Evolutionary conservation across 2,113 vertebrate species (phyloP).

Genomic region (Deroptyus accipitrinus): DNA sequence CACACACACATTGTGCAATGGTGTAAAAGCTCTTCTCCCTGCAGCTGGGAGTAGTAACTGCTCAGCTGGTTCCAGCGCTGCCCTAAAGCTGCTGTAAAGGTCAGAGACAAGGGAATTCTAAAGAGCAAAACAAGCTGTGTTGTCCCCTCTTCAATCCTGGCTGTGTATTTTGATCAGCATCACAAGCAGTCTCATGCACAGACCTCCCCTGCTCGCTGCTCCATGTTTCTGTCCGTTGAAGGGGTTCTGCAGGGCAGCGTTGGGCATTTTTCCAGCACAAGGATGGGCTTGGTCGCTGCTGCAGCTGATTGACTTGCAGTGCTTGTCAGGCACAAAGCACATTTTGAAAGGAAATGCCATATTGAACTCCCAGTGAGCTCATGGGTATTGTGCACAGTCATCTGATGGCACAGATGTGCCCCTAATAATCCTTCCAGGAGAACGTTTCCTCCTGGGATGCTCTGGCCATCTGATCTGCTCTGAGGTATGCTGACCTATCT

Average conservation of each 20-base stretch:
- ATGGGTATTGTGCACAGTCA: constrained; percentile 52
- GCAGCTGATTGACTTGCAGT: constrained; percentile 28
- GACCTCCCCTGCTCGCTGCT: neutral
- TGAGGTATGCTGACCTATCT: constrained; percentile 57
- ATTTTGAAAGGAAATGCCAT: constrained; percentile 59
- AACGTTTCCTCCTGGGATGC: constrained; percentile 52
- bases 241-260: neutral
- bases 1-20: constrained; percentile 26
- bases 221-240: neutral
- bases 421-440: constrained; percentile 64
- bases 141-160: neutral
- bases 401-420: constrained; percentile 67
- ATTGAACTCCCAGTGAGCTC: constrained; percentile 49
- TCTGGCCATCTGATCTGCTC: constrained; percentile 63
- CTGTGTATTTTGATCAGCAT: constrained; percentile 40
- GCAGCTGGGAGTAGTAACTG: constrained; percentile 65
- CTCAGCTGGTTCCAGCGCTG: constrained; percentile 62
- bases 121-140: constrained; percentile 44
- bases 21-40: constrained; percentile 53
- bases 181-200: neutral
- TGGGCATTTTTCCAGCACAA: neutral
- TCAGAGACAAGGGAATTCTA: constrained; percentile 54
- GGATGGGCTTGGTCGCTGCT: neutral
- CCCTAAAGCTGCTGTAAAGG: constrained; percentile 64
- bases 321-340: constrained; percentile 50